These are phyloP conservation scores for Brachionus rotundiformis DNA, from an alignment of 1,140 invertebrate species.

Conservation along the genomic window DNA sequence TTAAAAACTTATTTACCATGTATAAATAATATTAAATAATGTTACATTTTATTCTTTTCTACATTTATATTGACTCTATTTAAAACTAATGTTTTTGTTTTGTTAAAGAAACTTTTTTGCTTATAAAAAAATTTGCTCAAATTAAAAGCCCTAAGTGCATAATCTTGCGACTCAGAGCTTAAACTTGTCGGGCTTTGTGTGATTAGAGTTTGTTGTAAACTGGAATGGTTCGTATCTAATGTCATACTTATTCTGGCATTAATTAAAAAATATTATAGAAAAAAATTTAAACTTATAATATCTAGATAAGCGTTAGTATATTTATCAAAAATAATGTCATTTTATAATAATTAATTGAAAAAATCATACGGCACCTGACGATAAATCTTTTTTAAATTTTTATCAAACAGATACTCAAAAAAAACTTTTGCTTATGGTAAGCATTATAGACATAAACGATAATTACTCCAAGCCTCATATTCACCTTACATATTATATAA, in stretches of 20 bases:
- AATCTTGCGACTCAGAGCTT: neutral
- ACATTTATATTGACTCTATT: slow-evolving; percentile 34
- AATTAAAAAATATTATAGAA: neutral
- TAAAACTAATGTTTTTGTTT: neutral
- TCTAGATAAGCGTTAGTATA: neutral
- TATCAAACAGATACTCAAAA: neutral
- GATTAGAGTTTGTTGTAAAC: neutral
- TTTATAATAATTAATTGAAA: neutral
- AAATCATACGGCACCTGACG: neutral
- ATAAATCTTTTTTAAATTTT: neutral
- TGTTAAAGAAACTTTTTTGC: neutral
- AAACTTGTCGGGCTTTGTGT: neutral
- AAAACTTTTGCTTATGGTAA: neutral
- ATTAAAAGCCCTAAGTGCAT: neutral
- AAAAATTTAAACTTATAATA: neutral
- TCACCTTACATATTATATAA: too few species aligned
- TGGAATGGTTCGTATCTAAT: neutral
- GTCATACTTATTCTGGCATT: neutral
- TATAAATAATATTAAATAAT: neutral
- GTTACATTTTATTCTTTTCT: slow-evolving; percentile 42
- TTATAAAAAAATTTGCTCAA: neutral
- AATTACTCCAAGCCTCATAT: neutral
- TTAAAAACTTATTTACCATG: neutral
- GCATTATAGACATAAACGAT: slow-evolving; percentile 5
- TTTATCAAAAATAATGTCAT: neutral